Evolutionary conservation across 2,888 invertebrate species (phyloP).

Genomic region (Eupithecia tripunctaria): DNA sequence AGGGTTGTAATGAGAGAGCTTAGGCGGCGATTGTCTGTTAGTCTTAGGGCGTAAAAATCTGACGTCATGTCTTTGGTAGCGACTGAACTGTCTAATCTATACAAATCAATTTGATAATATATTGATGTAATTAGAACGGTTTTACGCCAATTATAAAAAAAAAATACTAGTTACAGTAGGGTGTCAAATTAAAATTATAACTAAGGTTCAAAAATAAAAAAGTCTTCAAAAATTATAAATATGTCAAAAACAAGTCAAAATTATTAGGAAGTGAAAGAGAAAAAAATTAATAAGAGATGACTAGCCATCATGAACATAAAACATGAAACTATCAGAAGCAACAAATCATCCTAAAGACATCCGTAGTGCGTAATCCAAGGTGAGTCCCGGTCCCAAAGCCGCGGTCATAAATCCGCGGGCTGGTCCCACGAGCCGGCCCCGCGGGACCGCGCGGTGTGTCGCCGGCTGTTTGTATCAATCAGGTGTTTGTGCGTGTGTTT

Average conservation of each 20-base stretch:
- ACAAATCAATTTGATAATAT: too few species aligned
- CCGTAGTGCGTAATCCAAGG: slow-evolving; percentile 5
- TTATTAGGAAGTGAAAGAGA: too few species aligned
- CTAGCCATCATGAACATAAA: background rate
- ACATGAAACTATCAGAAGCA: background rate
- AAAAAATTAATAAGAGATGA: too few species aligned
- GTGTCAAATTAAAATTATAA: too few species aligned
- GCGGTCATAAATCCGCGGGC: slow-evolving; percentile 1
- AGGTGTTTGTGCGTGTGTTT: background rate
- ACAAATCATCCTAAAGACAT: slow-evolving; percentile 4
- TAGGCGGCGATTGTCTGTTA: background rate
- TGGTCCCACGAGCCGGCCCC: background rate
- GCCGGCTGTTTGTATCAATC: slow-evolving; percentile 1
- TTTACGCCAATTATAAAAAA: too few species aligned
- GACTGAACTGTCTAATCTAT: too few species aligned
- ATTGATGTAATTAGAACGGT: too few species aligned
- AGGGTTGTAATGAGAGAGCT: background rate
- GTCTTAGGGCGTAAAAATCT: background rate
- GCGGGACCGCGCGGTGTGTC: background rate
- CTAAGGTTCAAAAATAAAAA: too few species aligned
- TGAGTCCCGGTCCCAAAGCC: background rate
- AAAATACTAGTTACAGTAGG: too few species aligned
- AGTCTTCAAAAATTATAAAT: too few species aligned
- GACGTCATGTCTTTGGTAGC: too few species aligned
- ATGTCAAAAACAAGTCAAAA: too few species aligned